Conservation (phyloP, 2,113 vertebrate genomes). For the Alces alces region DNA sequence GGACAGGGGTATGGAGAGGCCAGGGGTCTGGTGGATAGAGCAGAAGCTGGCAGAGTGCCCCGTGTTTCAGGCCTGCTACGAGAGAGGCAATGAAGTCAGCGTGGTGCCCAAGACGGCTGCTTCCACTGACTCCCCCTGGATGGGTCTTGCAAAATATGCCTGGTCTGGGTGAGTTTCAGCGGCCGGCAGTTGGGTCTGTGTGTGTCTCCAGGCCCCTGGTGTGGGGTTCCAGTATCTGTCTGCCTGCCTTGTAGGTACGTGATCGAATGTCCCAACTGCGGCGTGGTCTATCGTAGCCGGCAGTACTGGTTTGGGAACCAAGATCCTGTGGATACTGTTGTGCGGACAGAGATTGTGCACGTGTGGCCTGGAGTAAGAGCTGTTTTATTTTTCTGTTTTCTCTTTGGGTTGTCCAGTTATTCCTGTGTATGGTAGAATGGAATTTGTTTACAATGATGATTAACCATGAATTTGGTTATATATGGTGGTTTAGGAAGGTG, state of each 20-base stretch:
- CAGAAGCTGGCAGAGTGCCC: slow-evolving; percentile 20
- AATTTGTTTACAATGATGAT: not conserved
- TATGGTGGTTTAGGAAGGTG: not conserved
- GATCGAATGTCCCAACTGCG: slow-evolving; percentile 96
- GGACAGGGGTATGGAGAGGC: not conserved
- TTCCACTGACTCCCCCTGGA: slow-evolving; percentile 98
- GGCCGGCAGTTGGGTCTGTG: not conserved
- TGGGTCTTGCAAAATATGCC: slow-evolving; percentile 97
- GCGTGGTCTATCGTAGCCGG: slow-evolving; percentile 96
- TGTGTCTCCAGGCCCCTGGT: not conserved
- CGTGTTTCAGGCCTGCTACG: slow-evolving; percentile 91
- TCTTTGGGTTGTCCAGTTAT: not conserved
- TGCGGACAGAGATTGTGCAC: slow-evolving; percentile 97
- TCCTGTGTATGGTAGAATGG: not conserved
- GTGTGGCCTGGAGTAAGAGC: slow-evolving; percentile 96
- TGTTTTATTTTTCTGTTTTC: not conserved
- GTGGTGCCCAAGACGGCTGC: slow-evolving; percentile 99
- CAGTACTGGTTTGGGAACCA: slow-evolving; percentile 99
- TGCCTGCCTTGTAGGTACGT: slow-evolving; percentile 86
- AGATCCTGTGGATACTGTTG: slow-evolving; percentile 98
- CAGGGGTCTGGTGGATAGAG: not conserved
- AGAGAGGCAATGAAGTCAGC: slow-evolving; percentile 95
- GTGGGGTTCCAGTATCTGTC: not conserved
- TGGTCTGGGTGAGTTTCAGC: slow-evolving; percentile 95
- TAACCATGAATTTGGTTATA: not conserved